phyloP scores from a whole-genome alignment of 2,888 invertebrate species.

The Apotomis turbidana region DNA sequence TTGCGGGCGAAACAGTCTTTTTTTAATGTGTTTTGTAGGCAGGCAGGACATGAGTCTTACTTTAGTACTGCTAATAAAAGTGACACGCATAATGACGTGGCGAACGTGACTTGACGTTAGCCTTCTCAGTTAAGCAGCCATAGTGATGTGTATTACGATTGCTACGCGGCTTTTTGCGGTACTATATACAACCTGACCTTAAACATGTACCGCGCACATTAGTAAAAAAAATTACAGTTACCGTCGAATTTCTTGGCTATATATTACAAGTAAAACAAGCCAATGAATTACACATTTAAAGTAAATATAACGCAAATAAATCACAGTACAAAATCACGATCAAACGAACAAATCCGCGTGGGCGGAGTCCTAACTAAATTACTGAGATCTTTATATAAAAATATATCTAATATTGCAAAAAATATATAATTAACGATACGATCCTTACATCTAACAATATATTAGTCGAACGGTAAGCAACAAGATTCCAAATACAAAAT shows the following conservation, averaged over 20 bases:
- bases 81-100: neutral
- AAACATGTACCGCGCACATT: slow-evolving; percentile 31
- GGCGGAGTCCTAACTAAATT: slow-evolving; percentile 57
- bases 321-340: slow-evolving; percentile 76
- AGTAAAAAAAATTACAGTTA: slow-evolving; percentile 51
- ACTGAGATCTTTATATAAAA: slow-evolving; percentile 75
- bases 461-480: slow-evolving; percentile 75
- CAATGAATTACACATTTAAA: slow-evolving; percentile 50
- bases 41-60: too few relatives aligned
- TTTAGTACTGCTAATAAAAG: too few relatives aligned
- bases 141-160: neutral
- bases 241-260: slow-evolving; percentile 46
- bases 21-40: too few relatives aligned
- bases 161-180: neutral
- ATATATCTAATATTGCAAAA: slow-evolving; percentile 74
- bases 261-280: slow-evolving; percentile 47
- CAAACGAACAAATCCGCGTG: slow-evolving; percentile 53
- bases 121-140: slow-evolving; percentile 1
- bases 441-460: slow-evolving; percentile 74
- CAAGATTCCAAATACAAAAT: slow-evolving; percentile 74
- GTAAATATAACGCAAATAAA: slow-evolving; percentile 61
- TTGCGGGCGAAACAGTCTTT: too few relatives aligned
- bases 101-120: neutral
- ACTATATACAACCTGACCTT: slow-evolving; percentile 19
- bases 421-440: slow-evolving; percentile 66